Percentiles rank a stretch among this genome's conserved stretches.
Evolutionary conservation across 2,888 invertebrate genomes (phyloP).

Genomic region (Agelastica alni): DNA sequence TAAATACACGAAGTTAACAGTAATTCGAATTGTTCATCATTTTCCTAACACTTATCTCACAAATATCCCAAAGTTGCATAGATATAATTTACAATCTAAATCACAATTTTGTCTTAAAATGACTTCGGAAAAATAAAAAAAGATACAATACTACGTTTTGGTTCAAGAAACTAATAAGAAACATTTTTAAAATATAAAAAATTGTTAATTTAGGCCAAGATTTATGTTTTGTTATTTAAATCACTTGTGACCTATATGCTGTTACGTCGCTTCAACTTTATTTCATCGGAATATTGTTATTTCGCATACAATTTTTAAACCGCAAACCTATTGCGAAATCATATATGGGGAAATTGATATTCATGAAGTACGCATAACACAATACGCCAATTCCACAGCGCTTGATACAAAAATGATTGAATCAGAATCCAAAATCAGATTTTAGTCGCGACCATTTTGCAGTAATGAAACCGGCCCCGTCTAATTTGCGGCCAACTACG

Average conservation of each 20-base stretch:
- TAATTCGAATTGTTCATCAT: no score
- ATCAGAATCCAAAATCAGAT: constrained; percentile 16
- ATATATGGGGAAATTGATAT: constrained; percentile 6
- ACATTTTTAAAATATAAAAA: no score
- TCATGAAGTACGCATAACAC: constrained; percentile 16
- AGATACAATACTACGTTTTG: no score
- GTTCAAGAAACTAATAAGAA: no score
- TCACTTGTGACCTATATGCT: background rate
- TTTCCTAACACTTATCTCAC: no score
- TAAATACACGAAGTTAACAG: no score
- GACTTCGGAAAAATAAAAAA: no score
- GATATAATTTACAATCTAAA: no score
- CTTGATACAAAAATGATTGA: constrained; percentile 16
- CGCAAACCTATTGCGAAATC: constrained; percentile 2
- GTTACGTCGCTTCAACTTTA: background rate
- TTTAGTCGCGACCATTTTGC: constrained; percentile 16
- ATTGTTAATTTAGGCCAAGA: no score
- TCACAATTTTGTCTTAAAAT: no score
- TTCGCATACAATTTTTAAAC: constrained; percentile 4
- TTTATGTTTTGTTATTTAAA: no score
- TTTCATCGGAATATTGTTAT: background rate
- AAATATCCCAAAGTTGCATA: no score
- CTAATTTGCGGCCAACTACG: constrained; percentile 9
- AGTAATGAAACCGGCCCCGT: constrained; percentile 11
- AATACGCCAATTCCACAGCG: constrained; percentile 18